Evolutionary conservation across 2,888 invertebrate species (phyloP).

Genomic region (Frankliniella intonsa): DNA sequence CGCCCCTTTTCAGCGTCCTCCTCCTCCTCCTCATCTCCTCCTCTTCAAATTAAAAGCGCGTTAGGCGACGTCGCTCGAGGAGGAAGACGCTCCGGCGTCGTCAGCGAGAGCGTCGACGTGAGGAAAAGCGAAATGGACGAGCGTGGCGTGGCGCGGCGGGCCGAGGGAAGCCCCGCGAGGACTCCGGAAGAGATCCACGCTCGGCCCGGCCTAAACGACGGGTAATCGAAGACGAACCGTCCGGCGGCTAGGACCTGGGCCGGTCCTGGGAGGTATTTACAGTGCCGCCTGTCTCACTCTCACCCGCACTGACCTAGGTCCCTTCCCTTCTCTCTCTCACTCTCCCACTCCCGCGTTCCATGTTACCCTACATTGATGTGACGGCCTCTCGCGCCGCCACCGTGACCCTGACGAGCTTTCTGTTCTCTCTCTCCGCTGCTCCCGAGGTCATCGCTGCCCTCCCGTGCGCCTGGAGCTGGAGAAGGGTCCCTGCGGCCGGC

Average conservation of each 20-base stretch:
- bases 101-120: not conserved
- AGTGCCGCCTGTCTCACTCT: not conserved
- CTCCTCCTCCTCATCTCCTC: no score
- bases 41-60: not conserved
- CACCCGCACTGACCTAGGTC: not conserved
- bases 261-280: not conserved
- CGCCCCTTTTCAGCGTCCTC: no score
- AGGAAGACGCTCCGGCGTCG: not conserved
- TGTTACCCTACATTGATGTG: constrained; percentile 29
- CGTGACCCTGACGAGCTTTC: not conserved
- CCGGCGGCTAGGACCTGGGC: no score
- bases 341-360: constrained; percentile 28
- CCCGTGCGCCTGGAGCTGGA: no score
- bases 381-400: constrained; percentile 28
- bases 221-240: no score
- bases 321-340: constrained; percentile 29
- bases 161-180: no score
- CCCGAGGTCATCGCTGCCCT: no score
- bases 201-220: no score
- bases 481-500: no score
- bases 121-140: not conserved
- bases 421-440: no score
- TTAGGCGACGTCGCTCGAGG: not conserved
- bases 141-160: no score
- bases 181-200: no score